Conservation (phyloP, 1,140 invertebrate species). For the Zaprionus davidi region DNA sequence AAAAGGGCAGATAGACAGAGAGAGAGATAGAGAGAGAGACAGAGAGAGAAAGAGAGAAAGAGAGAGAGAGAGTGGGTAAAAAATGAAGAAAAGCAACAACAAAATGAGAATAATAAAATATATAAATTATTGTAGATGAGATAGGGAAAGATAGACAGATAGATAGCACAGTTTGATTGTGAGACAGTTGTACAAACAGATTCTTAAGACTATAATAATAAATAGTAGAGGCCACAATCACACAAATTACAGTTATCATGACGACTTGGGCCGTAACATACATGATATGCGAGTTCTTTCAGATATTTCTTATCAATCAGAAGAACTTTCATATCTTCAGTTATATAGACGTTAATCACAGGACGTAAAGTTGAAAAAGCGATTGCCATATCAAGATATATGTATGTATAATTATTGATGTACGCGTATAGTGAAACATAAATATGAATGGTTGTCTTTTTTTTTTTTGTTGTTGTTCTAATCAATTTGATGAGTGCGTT, state of each 20-base stretch:
- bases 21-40: slow-evolving; percentile 30
- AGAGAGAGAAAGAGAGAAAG: slow-evolving; percentile 32
- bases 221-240: slow-evolving; percentile 36
- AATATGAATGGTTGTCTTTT: slow-evolving; percentile 8
- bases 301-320: background rate
- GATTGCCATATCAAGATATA: slow-evolving; percentile 31
- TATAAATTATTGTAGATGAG: slow-evolving; percentile 28
- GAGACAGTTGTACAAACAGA: slow-evolving; percentile 23
- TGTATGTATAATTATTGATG: background rate
- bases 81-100: slow-evolving; percentile 31
- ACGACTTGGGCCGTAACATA: slow-evolving; percentile 6
- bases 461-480: background rate
- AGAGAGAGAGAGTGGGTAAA: background rate
- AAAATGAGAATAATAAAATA: slow-evolving; percentile 15
- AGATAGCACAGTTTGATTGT: slow-evolving; percentile 12
- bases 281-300: slow-evolving; percentile 15
- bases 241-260: slow-evolving; percentile 19
- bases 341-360: slow-evolving; percentile 28
- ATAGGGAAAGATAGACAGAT: slow-evolving; percentile 34
- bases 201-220: slow-evolving; percentile 10
- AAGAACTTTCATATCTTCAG: slow-evolving; percentile 6
- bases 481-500: slow-evolving; percentile 4
- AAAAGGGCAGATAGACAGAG: slow-evolving; percentile 37
- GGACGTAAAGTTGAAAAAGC: slow-evolving; percentile 23
- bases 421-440: slow-evolving; percentile 10